phyloP scores from a whole-genome alignment of 2,113 vertebrate genomes.

The Blennius ocellaris region DNA sequence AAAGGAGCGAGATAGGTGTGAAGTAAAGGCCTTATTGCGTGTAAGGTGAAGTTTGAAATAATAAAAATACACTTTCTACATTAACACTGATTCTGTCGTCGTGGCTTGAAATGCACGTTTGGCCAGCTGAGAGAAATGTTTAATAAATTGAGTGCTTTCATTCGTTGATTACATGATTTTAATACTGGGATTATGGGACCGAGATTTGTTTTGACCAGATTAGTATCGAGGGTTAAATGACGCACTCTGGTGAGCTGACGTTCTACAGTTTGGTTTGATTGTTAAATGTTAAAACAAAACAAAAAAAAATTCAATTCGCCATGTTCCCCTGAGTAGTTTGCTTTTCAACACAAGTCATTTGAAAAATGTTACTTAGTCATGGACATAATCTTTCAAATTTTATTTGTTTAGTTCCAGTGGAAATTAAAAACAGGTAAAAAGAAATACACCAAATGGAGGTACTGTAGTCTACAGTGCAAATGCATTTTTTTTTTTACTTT shows the following conservation, averaged over 20 bases:
- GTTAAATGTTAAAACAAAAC: background rate
- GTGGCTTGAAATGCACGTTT: slow-evolving; percentile 17
- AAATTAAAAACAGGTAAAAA: too few species aligned
- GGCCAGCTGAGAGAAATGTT: slow-evolving; percentile 3
- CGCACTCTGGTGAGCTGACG: slow-evolving; percentile 1
- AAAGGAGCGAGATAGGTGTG: slow-evolving; percentile 52
- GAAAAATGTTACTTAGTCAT: too few species aligned
- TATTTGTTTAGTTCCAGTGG: too few species aligned
- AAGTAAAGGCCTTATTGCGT: slow-evolving; percentile 45
- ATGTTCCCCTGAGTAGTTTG: too few species aligned
- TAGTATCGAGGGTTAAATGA: slow-evolving; percentile 29
- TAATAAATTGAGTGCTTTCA: slow-evolving; percentile 28
- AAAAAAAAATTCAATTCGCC: too few species aligned
- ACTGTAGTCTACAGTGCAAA: too few species aligned
- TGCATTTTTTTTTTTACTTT: too few species aligned
- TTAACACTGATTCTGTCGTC: slow-evolving; percentile 53
- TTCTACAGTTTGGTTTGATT: slow-evolving; percentile 2
- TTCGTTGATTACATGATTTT: slow-evolving; percentile 29
- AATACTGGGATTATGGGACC: slow-evolving; percentile 26
- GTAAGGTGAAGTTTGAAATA: slow-evolving; percentile 75
- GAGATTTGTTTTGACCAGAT: slow-evolving; percentile 27
- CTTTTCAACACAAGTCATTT: too few species aligned
- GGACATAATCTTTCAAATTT: too few species aligned
- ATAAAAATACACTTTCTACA: slow-evolving; percentile 80
- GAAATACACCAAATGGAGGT: too few species aligned